Evolutionary conservation across 2,888 invertebrate species (phyloP), one percentile per base, ranked within the genome.

Genomic region (Spodoptera picta): DNA sequence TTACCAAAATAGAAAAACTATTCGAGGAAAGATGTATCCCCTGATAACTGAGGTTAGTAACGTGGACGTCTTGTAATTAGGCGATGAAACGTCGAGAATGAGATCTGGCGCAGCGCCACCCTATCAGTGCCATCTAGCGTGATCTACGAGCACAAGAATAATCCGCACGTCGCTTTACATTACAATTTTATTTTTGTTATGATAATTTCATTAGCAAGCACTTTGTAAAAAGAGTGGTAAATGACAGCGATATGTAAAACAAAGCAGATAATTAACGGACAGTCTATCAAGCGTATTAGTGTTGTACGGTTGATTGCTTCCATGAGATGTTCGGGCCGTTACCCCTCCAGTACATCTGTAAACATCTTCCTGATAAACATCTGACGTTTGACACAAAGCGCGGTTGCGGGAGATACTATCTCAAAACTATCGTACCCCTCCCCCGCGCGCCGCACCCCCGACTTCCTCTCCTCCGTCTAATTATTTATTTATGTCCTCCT

Each of bases 361-460:
- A 94, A 94, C 93, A 93, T 94, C 92, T 92, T 83, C 83, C 69
- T 87, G 94, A 94, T 94, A 92, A 90, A 62, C 83, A 94, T 94
- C 94, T 93, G 94, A 93, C 94, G 93, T 92, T 93, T 94, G 94
- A 93, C 94, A 94, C 94, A 94, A 94, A 94, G 93, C 93, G 92
- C 92, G 93, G 92, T 91, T 91, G 91, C 91, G 84, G 82, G 84
- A 87, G 93, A 94, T 94, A 89, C 77, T 85, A 94, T 94, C 94
- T 92, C 87, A 79, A 89, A 92, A 93, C 93, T 92, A 92, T 92
- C 89, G 85, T 86, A 81, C 83, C 84, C 82, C 24, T 53, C 51
- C 86, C 83, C 86, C 84, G 82, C 83, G 77, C 87, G 82, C 82
- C 82, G 81, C 83, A 64, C 80, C 73, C 80, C 83, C 79, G 66